Conservation (phyloP, 2,113 vertebrate species). For the Haemorhous mexicanus region DNA sequence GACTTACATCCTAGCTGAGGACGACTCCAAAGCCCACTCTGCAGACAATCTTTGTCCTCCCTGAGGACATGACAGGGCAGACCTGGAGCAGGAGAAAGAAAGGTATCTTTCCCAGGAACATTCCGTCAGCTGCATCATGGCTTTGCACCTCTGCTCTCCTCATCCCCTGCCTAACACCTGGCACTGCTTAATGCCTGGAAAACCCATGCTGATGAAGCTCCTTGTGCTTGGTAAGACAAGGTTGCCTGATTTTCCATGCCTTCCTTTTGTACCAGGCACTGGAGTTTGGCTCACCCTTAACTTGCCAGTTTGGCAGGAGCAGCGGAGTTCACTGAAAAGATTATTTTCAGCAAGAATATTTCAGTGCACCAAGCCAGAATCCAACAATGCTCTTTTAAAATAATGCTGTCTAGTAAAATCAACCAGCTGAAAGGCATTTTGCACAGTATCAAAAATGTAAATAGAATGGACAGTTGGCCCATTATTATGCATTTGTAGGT, state of each 20-base stretch:
- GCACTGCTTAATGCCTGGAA: not conserved
- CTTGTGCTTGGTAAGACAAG: not conserved
- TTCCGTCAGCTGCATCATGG: too few species aligned
- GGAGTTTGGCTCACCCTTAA: not conserved
- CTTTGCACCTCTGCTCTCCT: not conserved
- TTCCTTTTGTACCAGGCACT: not conserved
- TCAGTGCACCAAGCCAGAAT: not conserved
- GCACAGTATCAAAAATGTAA: slow-evolving; percentile 10
- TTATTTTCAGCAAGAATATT: not conserved
- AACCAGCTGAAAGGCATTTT: slow-evolving; percentile 33
- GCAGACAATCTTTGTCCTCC: not conserved
- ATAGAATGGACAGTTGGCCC: not conserved
- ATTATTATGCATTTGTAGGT: not conserved
- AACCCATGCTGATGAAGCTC: not conserved
- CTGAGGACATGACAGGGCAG: not conserved
- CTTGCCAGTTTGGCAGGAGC: not conserved
- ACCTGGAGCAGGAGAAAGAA: not conserved
- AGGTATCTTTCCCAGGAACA: not conserved
- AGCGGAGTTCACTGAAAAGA: not conserved
- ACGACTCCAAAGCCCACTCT: not conserved
- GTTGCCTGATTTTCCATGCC: not conserved
- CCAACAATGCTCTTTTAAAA: not conserved
- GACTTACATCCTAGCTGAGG: not conserved
- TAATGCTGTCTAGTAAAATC: slow-evolving; percentile 13
- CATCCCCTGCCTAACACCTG: not conserved